Evolutionary conservation across 92 coral and sea anemone genomes (phyloP), one percentile per base, ranked within the genome.

Genomic region (Bergia puertoricense): DNA sequence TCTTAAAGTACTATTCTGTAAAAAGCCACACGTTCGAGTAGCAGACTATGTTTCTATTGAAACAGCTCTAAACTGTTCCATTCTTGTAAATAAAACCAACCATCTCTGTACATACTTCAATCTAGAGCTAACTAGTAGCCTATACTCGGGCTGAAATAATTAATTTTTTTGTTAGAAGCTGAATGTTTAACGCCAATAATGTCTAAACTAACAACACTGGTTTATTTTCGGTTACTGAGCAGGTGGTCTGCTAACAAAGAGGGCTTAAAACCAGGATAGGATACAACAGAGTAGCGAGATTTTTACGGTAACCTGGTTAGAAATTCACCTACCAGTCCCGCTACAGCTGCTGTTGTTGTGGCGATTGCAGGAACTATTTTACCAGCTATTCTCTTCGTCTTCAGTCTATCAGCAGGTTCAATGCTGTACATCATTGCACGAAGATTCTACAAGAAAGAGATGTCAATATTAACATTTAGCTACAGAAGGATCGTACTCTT

Each of bases 291-390:
- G 9, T 8, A 48, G 11, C 5, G 43, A 42, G 81, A 22, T 42
- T 42, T 73, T 42, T 73, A 7, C 14, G 46, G 5, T 44, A 38
- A 42, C 44, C 37, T 16, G 13, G 85, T 71, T 2, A 85, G 11
- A 57, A 76, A 0, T 40, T 6, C 8, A 88, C 99, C 88, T 85
- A 97, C 99, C 93, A 97, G 91, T 8, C 99, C 99, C 41, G 99
- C 98, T 4, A 97, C 97, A 14, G 99, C 99, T 9, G 99, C 98
- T 0, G 99, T 97, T 16, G 99, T 97, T 3, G 99, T 97, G 2
- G 99, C 98, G 20, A 97, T 97, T 20, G 99, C 99, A 13, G 99
- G 99, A 81, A 97, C 98, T 56, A 97, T 97, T 81, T 91, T 94
- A 0, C 99, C 99, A 2, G 99, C 99, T 54, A 97, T 95, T 57